Base-by-base conservation (phyloP, 2,888 invertebrate genomes). In the Dolichomitus sp. region DNA sequence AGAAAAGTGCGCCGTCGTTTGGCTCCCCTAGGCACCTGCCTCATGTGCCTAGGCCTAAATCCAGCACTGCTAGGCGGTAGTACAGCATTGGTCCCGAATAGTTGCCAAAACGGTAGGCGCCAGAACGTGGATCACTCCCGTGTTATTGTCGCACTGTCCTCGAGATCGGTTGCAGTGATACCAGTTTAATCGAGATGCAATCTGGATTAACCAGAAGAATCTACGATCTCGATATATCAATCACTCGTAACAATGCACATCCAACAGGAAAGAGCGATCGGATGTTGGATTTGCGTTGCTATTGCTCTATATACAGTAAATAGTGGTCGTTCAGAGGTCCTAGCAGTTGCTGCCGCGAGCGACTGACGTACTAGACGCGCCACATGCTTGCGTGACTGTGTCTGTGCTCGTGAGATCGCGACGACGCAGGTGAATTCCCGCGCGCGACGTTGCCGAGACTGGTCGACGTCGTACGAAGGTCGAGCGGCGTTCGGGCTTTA, bases 391-490 rank as follows among this genome's bases (percentile, higher is more conserved):
- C 6, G 48, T 48, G 48, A 6, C n/a, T 48, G 48, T 17, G 68
- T 37, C 12, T 52, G 6, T 33, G 19, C 19, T 23, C 4, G 17
- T 19, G 40, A 17, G 59, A 40, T 19, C 19, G 17, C 73, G 61
- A 59, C 50, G 50, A 69, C 73, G 61, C 73, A 73, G 73, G 73
- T 73, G 73, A 48, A 61, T 61, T 37, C 19, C 61, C 73, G 23
- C 40, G 37, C 52, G 66, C 75, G 61, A 37, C 45, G 72, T 45
- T 42, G 42, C 33, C 76, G 83, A 80, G 83, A 83, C 76, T 63
- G 68, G 50, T 68, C 80, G 83, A 80, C 72, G 80, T 40, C 76
- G 61, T 17, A 57, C 83, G 80, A 80, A 80, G 80, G 72, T 76
- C 83, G 80, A 50, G 17, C 19, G 33, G 12, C 12, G 27, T 37